A percentile compares a stretch with the other conserved stretches of the same genome.
Evolutionary conservation across 2,113 vertebrate genomes (phyloP).

Genomic region (Petroica traversi): DNA sequence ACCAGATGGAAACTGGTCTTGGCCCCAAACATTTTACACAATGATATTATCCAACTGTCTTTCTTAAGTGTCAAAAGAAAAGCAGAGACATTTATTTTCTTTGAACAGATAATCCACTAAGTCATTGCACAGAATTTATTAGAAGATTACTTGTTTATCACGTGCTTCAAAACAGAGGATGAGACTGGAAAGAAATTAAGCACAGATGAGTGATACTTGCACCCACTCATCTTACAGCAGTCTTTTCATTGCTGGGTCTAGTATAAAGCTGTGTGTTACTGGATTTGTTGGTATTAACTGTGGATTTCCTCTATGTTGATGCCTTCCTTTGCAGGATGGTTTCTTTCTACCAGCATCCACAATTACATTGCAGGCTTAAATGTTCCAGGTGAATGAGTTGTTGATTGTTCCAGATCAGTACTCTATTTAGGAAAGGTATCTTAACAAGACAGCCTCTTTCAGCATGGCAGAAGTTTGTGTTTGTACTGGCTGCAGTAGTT

Average conservation of each 20-base stretch:
- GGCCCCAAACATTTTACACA: neutral
- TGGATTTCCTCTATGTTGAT: neutral
- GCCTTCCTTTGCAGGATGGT: neutral
- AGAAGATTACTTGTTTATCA: neutral
- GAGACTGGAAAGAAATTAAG: neutral
- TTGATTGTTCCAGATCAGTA: neutral
- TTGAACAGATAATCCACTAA: neutral
- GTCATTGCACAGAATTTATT: neutral
- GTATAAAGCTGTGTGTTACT: neutral
- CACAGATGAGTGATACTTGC: neutral
- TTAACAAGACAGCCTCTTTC: neutral
- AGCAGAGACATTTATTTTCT: neutral
- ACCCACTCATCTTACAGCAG: neutral
- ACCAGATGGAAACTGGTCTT: neutral
- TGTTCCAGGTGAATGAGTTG: neutral
- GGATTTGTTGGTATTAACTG: neutral
- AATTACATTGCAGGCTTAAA: neutral
- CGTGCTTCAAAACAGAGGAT: neutral
- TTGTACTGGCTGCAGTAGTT: constrained; percentile 33
- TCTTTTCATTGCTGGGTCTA: neutral
- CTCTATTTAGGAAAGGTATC: neutral
- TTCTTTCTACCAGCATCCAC: neutral
- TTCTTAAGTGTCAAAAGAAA: neutral
- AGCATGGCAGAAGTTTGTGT: neutral
- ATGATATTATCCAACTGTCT: neutral